Percentiles rank a stretch among this genome's conserved stretches.
phyloP scores from a whole-genome alignment of 2,797 vertebrate genomes.

The Rachycentron canadum region DNA sequence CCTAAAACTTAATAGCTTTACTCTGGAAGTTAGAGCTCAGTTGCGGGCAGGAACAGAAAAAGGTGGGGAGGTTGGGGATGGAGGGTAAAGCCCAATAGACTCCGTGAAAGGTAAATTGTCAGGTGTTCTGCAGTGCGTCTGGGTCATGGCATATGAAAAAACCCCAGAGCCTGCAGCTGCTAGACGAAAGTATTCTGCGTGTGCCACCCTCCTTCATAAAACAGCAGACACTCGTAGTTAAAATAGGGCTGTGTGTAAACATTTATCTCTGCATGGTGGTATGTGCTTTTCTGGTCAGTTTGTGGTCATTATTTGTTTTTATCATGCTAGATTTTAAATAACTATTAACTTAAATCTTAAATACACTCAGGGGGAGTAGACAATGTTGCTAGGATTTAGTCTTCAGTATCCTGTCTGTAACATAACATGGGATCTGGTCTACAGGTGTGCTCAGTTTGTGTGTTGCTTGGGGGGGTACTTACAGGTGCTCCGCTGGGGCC shows the following conservation, averaged over 20 bases:
- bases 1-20: conserved; percentile 56
- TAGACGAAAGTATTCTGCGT: conserved; percentile 41
- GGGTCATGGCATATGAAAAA: conserved; percentile 60
- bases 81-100: conserved; percentile 23
- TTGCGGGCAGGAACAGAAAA: conserved; percentile 18
- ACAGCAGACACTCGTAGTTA: conserved; percentile 12
- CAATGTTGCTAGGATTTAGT: conserved; percentile 34
- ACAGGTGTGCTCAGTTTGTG: conserved; percentile 24
- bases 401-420: conserved; percentile 36
- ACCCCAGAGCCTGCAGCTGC: conserved; percentile 66
- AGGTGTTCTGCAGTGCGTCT: conserved; percentile 65
- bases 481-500: conserved; percentile 93
- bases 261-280: conserved; percentile 23
- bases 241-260: conserved; percentile 33
- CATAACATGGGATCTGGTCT: conserved; percentile 27
- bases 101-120: conserved; percentile 66
- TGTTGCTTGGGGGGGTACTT: conserved; percentile 81
- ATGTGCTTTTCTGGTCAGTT: conserved; percentile 16
- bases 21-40: conserved; percentile 29
- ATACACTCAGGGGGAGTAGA: conserved; percentile 14
- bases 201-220: conserved; percentile 47
- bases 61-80: neutral
- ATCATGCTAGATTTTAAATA: conserved; percentile 15
- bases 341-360: conserved; percentile 9
- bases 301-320: conserved; percentile 5